These are phyloP conservation scores for Drosophila mojavensis DNA, from an alignment of 1,140 invertebrate genomes.

Conservation along the genomic window DNA sequence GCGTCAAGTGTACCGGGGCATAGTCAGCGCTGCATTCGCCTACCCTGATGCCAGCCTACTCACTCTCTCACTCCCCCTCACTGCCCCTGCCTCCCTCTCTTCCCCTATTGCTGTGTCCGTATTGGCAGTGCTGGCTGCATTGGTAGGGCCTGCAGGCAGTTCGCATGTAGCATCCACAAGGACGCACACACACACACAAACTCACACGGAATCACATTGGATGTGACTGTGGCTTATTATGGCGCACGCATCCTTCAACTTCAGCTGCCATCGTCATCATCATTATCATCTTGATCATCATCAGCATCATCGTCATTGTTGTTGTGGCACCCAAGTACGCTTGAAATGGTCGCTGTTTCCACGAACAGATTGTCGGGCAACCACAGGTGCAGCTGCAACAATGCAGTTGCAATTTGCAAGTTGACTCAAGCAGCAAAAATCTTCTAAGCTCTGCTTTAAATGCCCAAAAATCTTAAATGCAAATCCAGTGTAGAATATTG, in stretches of 20 bases:
- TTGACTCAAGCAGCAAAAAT: not conserved
- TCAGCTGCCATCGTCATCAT: slow-evolving; percentile 56
- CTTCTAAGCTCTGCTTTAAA: not conserved
- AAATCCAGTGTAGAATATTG: no score
- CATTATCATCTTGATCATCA: slow-evolving; percentile 14
- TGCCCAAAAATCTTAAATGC: not conserved
- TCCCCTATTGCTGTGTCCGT: slow-evolving; percentile 1
- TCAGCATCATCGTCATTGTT: slow-evolving; percentile 7
- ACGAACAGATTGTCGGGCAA: slow-evolving; percentile 33
- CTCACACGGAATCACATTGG: slow-evolving; percentile 10
- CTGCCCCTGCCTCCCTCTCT: not conserved
- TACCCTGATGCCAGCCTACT: not conserved
- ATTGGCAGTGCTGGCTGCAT: slow-evolving; percentile 47
- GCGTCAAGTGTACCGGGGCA: slow-evolving; percentile 76
- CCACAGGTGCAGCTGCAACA: slow-evolving; percentile 10
- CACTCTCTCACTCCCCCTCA: not conserved
- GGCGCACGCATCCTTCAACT: slow-evolving; percentile 79
- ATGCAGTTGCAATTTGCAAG: slow-evolving; percentile 9
- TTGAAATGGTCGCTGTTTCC: slow-evolving; percentile 43
- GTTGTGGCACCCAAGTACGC: slow-evolving; percentile 54
- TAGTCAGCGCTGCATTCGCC: slow-evolving; percentile 42
- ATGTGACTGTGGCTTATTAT: slow-evolving; percentile 62
- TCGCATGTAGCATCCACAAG: slow-evolving; percentile 70
- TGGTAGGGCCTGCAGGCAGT: slow-evolving; percentile 56
- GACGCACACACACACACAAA: slow-evolving; percentile 50